Conservation (phyloP, 1,140 invertebrate genomes). For the Pogonomyrmex californicus region DNA sequence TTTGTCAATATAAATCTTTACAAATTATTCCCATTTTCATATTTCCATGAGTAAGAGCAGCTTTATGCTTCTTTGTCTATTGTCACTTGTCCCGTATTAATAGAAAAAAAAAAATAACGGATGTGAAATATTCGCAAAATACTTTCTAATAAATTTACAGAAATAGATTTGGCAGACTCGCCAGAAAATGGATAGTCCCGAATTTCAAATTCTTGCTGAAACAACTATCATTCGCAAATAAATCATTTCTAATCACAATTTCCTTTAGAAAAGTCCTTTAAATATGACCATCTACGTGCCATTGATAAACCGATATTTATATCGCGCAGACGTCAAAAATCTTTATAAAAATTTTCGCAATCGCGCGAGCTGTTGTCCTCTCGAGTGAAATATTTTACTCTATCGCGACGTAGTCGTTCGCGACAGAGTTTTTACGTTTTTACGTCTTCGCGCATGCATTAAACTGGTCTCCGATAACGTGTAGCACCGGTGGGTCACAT, state of each 20-base stretch:
- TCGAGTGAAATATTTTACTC: not conserved
- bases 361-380: not conserved
- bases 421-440: not conserved
- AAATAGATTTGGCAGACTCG: not conserved
- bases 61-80: too few species aligned
- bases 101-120: not conserved
- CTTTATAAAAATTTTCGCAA: not conserved
- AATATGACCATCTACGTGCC: not conserved
- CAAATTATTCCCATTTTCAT: not conserved
- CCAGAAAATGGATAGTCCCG: not conserved
- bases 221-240: not conserved
- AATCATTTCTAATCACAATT: not conserved
- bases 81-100: not conserved
- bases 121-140: slow-evolving; percentile 8
- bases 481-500: slow-evolving; percentile 73
- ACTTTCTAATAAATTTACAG: not conserved
- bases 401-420: not conserved
- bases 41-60: too few species aligned
- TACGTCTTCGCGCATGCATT: not conserved
- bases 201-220: too few species aligned
- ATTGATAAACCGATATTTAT: not conserved
- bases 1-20: not conserved
- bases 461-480: slow-evolving; percentile 52
- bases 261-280: not conserved
- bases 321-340: slow-evolving; percentile 13